A percentile compares a stretch with the other conserved stretches of the same genome.
These are phyloP conservation scores for Apis florea DNA, from an alignment of 1,140 invertebrate species.

Conservation along the genomic window DNA sequence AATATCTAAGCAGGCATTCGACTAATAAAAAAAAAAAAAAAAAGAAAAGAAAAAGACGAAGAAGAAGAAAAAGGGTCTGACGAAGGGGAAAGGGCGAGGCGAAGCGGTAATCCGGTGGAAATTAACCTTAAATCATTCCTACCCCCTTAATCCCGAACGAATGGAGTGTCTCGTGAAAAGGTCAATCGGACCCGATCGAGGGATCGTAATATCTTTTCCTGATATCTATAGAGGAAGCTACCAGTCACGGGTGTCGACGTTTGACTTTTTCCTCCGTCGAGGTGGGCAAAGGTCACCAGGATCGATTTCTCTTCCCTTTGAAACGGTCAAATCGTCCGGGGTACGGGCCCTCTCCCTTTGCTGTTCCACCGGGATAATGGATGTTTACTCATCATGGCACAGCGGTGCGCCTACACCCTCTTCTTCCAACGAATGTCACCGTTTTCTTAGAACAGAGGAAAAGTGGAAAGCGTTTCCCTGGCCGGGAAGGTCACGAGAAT, in stretches of 20 bases:
- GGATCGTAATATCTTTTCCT: slow-evolving; percentile 66
- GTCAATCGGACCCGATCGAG: slow-evolving; percentile 66
- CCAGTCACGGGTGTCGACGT: slow-evolving; percentile 46
- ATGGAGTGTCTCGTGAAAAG: slow-evolving; percentile 60
- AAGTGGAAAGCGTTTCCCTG: slow-evolving; percentile 15
- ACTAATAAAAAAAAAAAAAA: background rate
- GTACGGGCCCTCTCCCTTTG: background rate
- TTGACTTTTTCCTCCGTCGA: slow-evolving; percentile 44
- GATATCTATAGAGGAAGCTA: slow-evolving; percentile 56
- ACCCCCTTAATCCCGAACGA: slow-evolving; percentile 52
- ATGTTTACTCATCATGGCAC: slow-evolving; percentile 57
- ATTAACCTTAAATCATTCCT: slow-evolving; percentile 68
- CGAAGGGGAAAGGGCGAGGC: slow-evolving; percentile 14
- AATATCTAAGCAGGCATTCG: slow-evolving; percentile 25
- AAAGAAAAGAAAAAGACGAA: background rate
- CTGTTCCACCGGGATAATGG: slow-evolving; percentile 46
- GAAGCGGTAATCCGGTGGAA: slow-evolving; percentile 62
- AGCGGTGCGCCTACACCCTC: background rate
- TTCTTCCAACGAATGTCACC: slow-evolving; percentile 28
- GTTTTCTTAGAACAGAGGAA: slow-evolving; percentile 18
- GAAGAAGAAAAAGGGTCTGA: slow-evolving; percentile 2
- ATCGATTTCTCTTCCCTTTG: slow-evolving; percentile 62
- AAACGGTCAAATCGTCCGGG: slow-evolving; percentile 49
- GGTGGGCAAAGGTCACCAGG: slow-evolving; percentile 50
- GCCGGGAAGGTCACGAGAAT: no score